Evolutionary conservation across 2,888 invertebrate species (phyloP).

Genomic region (Heliothis peltigera): DNA sequence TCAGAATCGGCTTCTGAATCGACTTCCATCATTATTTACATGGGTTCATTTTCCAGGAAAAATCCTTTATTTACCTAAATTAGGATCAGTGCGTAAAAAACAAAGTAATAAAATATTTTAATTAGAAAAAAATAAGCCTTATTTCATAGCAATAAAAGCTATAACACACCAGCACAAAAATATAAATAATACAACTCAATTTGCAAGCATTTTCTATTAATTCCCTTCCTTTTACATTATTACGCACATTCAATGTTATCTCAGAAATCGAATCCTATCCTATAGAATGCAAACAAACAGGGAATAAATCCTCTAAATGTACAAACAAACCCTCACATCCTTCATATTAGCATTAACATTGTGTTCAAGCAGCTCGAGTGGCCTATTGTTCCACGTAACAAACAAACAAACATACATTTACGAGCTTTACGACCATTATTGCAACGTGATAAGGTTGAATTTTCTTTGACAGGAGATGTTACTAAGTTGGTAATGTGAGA

Average conservation of each 20-base stretch:
- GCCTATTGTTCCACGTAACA: slow-evolving; percentile 77
- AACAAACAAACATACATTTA: slow-evolving; percentile 54
- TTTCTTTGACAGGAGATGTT: slow-evolving; percentile 31
- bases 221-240: background rate
- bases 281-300: slow-evolving; percentile 36
- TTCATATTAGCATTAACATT: slow-evolving; percentile 81
- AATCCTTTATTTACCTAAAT: no score
- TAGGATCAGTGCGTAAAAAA: no score
- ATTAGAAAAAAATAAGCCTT: no score
- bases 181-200: no score
- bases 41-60: no score
- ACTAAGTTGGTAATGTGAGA: slow-evolving; percentile 42
- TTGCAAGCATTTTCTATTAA: background rate
- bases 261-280: background rate
- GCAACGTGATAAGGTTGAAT: slow-evolving; percentile 42
- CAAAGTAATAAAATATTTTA: no score
- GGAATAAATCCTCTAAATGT: slow-evolving; percentile 61
- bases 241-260: background rate
- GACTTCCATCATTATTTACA: no score
- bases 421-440: slow-evolving; percentile 38
- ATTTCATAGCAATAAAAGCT: no score
- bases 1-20: no score
- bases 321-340: slow-evolving; percentile 69
- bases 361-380: slow-evolving; percentile 73
- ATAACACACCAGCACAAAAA: no score